These are phyloP conservation scores for Catharus minimus DNA, from an alignment of 2,113 vertebrate species.

Conservation along the genomic window DNA sequence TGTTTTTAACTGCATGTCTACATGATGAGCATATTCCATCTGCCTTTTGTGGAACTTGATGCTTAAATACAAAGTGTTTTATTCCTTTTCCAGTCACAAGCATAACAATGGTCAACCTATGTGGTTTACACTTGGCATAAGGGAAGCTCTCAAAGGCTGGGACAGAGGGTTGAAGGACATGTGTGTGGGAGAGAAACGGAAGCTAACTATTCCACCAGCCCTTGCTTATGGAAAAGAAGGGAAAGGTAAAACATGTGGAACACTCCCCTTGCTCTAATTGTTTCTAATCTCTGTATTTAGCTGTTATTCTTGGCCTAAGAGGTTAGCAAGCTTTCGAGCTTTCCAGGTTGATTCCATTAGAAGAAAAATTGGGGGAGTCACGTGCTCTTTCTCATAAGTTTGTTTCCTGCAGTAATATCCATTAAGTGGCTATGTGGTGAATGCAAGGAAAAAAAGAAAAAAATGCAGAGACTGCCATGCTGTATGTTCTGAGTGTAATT, in stretches of 20 bases:
- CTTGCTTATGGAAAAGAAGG: slow-evolving; percentile 95
- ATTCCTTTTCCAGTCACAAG: slow-evolving; percentile 75
- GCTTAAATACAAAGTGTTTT: not conserved
- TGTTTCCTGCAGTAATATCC: not conserved
- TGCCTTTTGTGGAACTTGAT: not conserved
- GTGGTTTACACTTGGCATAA: slow-evolving; percentile 94
- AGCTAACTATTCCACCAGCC: slow-evolving; percentile 85
- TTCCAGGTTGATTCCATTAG: not conserved
- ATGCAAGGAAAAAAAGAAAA: not conserved
- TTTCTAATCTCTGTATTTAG: not conserved
- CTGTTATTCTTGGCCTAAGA: not conserved
- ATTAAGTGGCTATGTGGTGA: not conserved
- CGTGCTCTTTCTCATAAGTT: not conserved
- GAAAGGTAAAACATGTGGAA: slow-evolving; percentile 81
- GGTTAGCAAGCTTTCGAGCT: not conserved
- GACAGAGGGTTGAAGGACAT: slow-evolving; percentile 91
- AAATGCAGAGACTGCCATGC: fast-evolving
- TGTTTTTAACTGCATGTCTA: not conserved
- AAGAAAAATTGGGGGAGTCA: not conserved
- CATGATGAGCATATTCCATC: not conserved
- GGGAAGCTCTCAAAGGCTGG: slow-evolving; percentile 91
- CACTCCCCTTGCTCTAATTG: not conserved
- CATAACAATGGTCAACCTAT: slow-evolving; percentile 89
- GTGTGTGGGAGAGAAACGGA: slow-evolving; percentile 92
- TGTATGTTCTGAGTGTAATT: not conserved